Conservation (phyloP, 2,888 invertebrate species). For the Noctua comes region DNA sequence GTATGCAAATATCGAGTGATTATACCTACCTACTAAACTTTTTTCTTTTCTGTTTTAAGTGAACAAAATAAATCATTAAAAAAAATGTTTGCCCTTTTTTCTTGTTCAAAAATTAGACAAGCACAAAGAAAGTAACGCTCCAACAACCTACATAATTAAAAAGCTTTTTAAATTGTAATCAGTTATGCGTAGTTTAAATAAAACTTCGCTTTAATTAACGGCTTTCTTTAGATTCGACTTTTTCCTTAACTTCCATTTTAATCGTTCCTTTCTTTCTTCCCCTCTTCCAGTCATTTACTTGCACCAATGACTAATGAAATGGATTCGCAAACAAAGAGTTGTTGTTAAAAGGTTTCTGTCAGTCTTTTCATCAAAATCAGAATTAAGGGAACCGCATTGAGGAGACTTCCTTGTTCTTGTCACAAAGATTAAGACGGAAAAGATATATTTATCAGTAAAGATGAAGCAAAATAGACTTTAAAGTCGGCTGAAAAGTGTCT, state of each 20-base stretch:
- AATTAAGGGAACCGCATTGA: conserved; percentile 37
- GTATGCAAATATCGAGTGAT: background rate
- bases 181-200: conserved; percentile 43
- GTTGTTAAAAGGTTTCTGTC: conserved; percentile 34
- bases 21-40: background rate
- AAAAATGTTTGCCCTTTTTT: background rate
- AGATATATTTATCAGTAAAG: conserved; percentile 45
- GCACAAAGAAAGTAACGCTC: conserved; percentile 16
- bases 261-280: conserved; percentile 17
- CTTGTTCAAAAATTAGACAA: background rate
- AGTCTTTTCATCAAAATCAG: conserved; percentile 40
- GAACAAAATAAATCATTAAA: background rate
- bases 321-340: conserved; percentile 47
- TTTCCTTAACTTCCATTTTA: conserved; percentile 32
- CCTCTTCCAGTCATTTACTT: conserved; percentile 34
- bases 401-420: background rate
- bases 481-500: conserved; percentile 68
- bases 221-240: conserved; percentile 31
- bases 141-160: conserved; percentile 25
- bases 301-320: conserved; percentile 61
- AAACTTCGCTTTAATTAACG: conserved; percentile 35
- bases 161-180: conserved; percentile 30
- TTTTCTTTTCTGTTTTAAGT: background rate
- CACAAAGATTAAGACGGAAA: conserved; percentile 44
- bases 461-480: conserved; percentile 49